phyloP scores from a whole-genome alignment of 2,888 invertebrate species.

The Lydus trimaculatus region DNA sequence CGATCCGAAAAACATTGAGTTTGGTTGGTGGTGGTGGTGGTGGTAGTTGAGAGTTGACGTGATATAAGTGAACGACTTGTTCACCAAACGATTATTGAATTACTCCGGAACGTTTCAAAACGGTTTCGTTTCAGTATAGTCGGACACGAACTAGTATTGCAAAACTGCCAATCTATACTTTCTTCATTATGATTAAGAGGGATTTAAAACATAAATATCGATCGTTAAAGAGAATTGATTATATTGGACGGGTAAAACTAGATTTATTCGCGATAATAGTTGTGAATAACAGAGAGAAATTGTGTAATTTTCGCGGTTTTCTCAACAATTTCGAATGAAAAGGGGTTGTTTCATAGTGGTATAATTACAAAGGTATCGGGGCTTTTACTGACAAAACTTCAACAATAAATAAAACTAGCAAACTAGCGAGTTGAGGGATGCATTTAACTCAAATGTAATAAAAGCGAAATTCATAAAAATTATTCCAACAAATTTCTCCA shows the following conservation, averaged over 20 bases:
- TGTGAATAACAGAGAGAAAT: constrained; percentile 12
- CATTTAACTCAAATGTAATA: not conserved
- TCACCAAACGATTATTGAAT: constrained; percentile 40
- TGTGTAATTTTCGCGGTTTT: constrained; percentile 14
- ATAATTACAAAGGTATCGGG: constrained; percentile 26
- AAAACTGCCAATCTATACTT: constrained; percentile 16
- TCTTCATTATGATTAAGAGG: not conserved
- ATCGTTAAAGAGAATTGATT: not conserved
- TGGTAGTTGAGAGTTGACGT: constrained; percentile 23
- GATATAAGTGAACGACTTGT: constrained; percentile 32
- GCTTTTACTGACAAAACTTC: constrained; percentile 28
- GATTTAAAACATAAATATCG: not conserved
- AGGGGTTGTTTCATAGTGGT: not conserved
- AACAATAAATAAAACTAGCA: constrained; percentile 25
- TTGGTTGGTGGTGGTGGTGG: not conserved
- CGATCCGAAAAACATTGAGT: constrained; percentile 16
- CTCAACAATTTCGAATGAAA: not conserved
- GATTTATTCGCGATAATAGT: not conserved
- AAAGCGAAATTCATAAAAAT: constrained; percentile 11
- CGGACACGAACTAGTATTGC: constrained; percentile 38
- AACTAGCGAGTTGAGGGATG: not conserved
- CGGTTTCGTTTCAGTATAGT: constrained; percentile 39
- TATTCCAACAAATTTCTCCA: constrained; percentile 34
- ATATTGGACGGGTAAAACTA: constrained; percentile 17
- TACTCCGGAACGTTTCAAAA: constrained; percentile 35